Evolutionary conservation across 2,888 invertebrate species (phyloP).

Genomic region (Lepeophtheirus nordmannii): DNA sequence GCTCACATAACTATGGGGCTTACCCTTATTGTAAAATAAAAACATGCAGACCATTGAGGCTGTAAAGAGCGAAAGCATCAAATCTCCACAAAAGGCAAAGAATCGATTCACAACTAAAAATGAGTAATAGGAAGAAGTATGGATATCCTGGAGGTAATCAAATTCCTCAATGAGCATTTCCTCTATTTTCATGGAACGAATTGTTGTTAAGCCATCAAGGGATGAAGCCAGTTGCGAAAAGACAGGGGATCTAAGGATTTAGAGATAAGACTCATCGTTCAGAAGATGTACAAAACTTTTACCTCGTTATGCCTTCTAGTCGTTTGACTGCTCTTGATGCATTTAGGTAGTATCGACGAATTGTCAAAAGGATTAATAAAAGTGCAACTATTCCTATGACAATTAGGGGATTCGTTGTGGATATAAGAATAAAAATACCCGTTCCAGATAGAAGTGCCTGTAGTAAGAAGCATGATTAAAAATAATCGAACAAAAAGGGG

Average conservation of each 20-base stretch:
- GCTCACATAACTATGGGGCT: neutral
- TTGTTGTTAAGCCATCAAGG: conserved; percentile 74
- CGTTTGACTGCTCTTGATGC: conserved; percentile 57
- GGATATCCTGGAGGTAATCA: conserved; percentile 52
- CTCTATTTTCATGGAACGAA: conserved; percentile 71
- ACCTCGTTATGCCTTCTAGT: conserved; percentile 37
- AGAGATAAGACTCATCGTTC: conserved; percentile 31
- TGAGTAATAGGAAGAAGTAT: conserved; percentile 80
- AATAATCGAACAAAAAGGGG: neutral
- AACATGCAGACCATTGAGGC: conserved; percentile 69
- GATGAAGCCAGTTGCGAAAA: conserved; percentile 80
- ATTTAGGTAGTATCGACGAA: conserved; percentile 5
- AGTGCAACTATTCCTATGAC: neutral
- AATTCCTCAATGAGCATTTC: conserved; percentile 57
- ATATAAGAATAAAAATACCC: neutral
- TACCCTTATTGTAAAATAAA: conserved; percentile 44
- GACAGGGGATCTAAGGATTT: conserved; percentile 46
- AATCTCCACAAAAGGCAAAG: conserved; percentile 82
- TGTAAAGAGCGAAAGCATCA: conserved; percentile 72
- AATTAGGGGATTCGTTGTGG: neutral
- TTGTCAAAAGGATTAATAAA: neutral
- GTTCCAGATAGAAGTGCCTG: conserved; percentile 30
- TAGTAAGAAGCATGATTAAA: conserved; percentile 37
- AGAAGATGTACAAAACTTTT: conserved; percentile 36
- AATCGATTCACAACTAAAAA: conserved; percentile 78